Percentiles rank a stretch among this genome's conserved stretches.
Evolutionary conservation across 2,797 vertebrate genomes (phyloP).

Genomic region (Chanos chanos): DNA sequence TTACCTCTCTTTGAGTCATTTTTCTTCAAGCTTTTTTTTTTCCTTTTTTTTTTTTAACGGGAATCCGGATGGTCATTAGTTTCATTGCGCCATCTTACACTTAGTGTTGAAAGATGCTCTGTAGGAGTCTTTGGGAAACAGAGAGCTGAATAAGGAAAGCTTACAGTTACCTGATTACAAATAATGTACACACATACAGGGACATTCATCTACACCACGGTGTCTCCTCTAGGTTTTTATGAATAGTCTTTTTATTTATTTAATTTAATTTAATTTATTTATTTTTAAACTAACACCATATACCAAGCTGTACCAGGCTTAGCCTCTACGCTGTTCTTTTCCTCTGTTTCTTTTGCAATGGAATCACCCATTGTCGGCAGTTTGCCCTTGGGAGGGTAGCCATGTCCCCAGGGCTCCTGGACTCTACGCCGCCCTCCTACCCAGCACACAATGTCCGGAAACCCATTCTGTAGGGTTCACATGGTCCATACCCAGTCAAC

Average conservation of each 20-base stretch:
- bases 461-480: slow-evolving; percentile 9
- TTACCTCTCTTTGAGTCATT: too few relatives aligned
- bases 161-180: background rate
- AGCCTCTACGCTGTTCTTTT: background rate
- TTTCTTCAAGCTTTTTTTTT: too few relatives aligned
- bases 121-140: slow-evolving; percentile 4
- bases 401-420: background rate
- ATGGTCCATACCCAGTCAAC: too few relatives aligned
- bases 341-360: background rate
- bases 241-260: background rate
- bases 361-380: slow-evolving; percentile 27
- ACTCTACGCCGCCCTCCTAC: background rate
- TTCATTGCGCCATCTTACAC: too few relatives aligned
- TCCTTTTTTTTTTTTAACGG: too few relatives aligned
- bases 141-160: background rate
- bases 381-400: slow-evolving; percentile 14
- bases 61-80: too few relatives aligned
- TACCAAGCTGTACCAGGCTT: background rate
- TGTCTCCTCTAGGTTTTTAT: too few relatives aligned
- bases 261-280: too few relatives aligned
- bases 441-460: slow-evolving; percentile 57
- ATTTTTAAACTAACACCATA: too few relatives aligned
- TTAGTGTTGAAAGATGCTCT: slow-evolving; percentile 10
- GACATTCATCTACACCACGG: too few relatives aligned
- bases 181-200: too few relatives aligned